Conservation (phyloP, 1,140 invertebrate genomes). For the Drosophila asahinai region DNA sequence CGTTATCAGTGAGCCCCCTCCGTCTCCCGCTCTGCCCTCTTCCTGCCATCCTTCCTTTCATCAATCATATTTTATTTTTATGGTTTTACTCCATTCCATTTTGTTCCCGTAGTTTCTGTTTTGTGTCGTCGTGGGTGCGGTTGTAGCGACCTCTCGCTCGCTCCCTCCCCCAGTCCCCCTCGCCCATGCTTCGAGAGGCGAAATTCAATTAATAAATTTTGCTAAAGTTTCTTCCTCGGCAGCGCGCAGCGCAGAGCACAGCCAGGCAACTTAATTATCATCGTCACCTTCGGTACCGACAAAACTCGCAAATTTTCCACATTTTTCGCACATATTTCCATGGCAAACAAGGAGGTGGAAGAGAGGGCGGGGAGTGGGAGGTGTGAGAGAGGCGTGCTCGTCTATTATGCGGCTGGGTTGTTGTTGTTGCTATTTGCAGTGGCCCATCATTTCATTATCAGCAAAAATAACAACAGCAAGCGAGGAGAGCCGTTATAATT, state of each 20-base stretch:
- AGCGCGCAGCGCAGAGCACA: slow-evolving; percentile 11
- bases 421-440: slow-evolving; percentile 45
- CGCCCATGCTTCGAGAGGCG: background rate
- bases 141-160: slow-evolving; percentile 1
- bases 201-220: slow-evolving; percentile 73
- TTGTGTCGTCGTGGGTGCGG: slow-evolving; percentile 34
- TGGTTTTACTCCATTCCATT: slow-evolving; percentile 1
- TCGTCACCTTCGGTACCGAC: slow-evolving; percentile 25
- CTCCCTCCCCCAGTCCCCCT: background rate
- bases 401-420: slow-evolving; percentile 33
- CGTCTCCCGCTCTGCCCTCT: background rate
- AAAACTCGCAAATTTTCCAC: slow-evolving; percentile 52
- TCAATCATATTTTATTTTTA: slow-evolving; percentile 47
- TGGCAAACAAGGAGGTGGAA: slow-evolving; percentile 17
- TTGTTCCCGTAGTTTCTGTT: background rate
- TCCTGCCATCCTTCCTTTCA: background rate
- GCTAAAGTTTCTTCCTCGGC: slow-evolving; percentile 45
- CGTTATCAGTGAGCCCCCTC: slow-evolving; percentile 28
- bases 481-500: slow-evolving; percentile 47
- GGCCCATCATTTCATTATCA: slow-evolving; percentile 66
- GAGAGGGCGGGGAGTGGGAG: background rate
- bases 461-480: slow-evolving; percentile 40
- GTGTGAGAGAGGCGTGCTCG: background rate
- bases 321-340: slow-evolving; percentile 45
- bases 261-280: slow-evolving; percentile 69